phyloP scores from a whole-genome alignment of 2,888 invertebrate species.

The Yponomeuta cagnagella region DNA sequence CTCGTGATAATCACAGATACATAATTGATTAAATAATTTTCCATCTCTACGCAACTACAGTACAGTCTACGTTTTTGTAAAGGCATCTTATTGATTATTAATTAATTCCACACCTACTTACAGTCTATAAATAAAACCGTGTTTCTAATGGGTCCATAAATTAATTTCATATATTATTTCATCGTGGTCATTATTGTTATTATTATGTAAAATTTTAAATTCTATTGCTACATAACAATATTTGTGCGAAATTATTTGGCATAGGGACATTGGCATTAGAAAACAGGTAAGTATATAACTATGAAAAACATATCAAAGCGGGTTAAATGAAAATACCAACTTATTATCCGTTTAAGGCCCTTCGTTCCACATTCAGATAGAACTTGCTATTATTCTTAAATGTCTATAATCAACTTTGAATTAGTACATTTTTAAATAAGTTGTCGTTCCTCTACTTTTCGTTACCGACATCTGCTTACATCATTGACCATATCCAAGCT shows the following conservation, averaged over 20 bases:
- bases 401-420: background rate
- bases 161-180: background rate
- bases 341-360: constrained; percentile 13
- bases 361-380: background rate
- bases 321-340: background rate
- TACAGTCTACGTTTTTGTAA: constrained; percentile 8
- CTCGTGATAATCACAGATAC: constrained; percentile 56
- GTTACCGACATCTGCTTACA: background rate
- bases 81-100: constrained; percentile 8
- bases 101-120: constrained; percentile 3
- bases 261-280: constrained; percentile 37
- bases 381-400: background rate
- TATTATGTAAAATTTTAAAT: constrained; percentile 2
- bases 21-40: constrained; percentile 5
- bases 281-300: constrained; percentile 19
- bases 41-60: background rate
- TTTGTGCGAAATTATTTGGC: constrained; percentile 41
- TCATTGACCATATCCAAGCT: background rate
- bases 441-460: background rate
- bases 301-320: background rate
- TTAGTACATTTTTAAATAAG: background rate
- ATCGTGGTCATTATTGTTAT: constrained; percentile 7
- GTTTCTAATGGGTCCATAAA: constrained; percentile 8
- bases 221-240: constrained; percentile 16
- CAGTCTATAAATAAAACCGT: constrained; percentile 8